phyloP scores from a whole-genome alignment of 2,888 invertebrate genomes.

The Oscheius sp. region DNA sequence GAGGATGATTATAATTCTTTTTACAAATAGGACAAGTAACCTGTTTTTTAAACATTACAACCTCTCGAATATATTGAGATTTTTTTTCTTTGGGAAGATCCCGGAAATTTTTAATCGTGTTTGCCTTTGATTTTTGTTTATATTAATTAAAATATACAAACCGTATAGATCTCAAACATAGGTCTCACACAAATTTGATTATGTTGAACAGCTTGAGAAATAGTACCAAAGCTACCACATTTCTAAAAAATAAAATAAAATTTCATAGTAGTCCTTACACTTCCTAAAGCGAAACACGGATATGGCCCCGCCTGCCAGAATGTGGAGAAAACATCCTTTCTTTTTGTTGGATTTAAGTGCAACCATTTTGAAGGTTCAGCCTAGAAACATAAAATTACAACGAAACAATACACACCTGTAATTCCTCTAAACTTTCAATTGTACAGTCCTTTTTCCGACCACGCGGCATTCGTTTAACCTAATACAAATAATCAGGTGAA shows the following conservation, averaged over 20 bases:
- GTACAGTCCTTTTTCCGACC: background rate
- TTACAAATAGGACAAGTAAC: background rate
- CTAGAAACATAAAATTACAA: conserved; percentile 1
- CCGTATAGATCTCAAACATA: conserved; percentile 15
- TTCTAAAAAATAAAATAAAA: background rate
- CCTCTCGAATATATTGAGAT: conserved; percentile 3
- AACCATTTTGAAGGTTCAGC: conserved; percentile 21
- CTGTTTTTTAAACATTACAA: background rate
- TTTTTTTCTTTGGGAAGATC: background rate
- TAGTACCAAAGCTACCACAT: background rate
- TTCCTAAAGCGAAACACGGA: conserved; percentile 13
- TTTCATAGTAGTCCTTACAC: background rate
- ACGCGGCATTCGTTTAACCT: no score
- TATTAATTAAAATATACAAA: background rate
- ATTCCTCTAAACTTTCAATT: background rate
- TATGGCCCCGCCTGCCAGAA: conserved; percentile 16
- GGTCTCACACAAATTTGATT: conserved; percentile 12
- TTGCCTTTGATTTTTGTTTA: background rate
- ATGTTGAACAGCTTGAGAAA: conserved; percentile 11
- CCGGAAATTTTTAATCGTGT: background rate
- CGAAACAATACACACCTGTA: background rate
- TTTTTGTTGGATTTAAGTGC: background rate
- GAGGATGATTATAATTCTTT: background rate
- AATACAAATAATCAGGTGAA: no score
- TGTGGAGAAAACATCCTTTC: background rate